These are phyloP conservation scores for Sinodicranocentrus sp. DNA, from an alignment of 2,888 invertebrate genomes.

Conservation along the genomic window DNA sequence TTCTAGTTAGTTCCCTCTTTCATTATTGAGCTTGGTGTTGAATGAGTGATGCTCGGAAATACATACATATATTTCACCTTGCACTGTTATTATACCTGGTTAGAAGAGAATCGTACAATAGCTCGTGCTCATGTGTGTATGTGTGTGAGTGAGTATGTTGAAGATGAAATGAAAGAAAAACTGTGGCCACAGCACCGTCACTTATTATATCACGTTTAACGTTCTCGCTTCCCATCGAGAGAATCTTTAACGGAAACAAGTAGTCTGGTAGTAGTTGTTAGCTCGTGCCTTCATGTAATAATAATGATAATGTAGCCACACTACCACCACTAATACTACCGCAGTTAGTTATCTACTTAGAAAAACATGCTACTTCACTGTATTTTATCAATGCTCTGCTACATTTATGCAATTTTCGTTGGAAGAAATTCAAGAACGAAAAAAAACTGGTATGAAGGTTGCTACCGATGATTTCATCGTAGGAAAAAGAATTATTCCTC, in stretches of 20 bases:
- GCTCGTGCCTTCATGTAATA: slow-evolving; percentile 47
- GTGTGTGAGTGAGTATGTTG: too few species aligned
- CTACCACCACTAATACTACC: slow-evolving; percentile 16
- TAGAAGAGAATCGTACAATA: not conserved
- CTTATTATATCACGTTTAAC: slow-evolving; percentile 14
- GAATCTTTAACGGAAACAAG: slow-evolving; percentile 21
- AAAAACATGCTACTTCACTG: not conserved
- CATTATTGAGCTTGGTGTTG: not conserved
- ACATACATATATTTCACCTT: not conserved
- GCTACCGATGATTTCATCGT: slow-evolving; percentile 14
- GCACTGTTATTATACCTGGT: slow-evolving; percentile 10
- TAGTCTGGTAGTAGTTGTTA: slow-evolving; percentile 24
- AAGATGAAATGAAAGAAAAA: slow-evolving; percentile 6
- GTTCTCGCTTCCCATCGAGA: not conserved
- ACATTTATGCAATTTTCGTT: slow-evolving; percentile 6
- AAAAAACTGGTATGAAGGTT: slow-evolving; percentile 3
- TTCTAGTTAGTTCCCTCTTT: not conserved
- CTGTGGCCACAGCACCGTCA: slow-evolving; percentile 11
- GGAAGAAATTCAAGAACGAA: not conserved
- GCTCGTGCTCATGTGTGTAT: not conserved
- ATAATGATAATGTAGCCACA: slow-evolving; percentile 31
- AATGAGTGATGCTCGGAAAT: not conserved
- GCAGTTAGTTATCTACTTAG: not conserved
- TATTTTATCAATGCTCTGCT: not conserved
- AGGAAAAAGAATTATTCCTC: slow-evolving; percentile 5